Evolutionary conservation across 2,888 invertebrate genomes (phyloP), one percentile per base, ranked within the genome.

Genomic region (Crepidodera aurea): DNA sequence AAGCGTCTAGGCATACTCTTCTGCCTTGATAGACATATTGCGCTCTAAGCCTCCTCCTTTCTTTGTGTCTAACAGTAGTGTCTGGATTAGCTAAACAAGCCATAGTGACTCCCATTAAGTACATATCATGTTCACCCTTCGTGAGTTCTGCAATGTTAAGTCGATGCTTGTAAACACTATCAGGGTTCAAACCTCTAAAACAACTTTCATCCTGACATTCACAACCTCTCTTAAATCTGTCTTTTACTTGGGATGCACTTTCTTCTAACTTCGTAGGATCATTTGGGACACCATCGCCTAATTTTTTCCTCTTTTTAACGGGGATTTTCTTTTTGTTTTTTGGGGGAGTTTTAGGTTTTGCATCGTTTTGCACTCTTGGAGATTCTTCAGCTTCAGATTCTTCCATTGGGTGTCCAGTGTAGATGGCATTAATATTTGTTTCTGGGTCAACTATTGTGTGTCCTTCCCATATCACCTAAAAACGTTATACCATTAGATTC

Each of bases 61-160:
- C 90, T 75, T 90, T 91, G 69, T 90, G 89, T 16, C 90, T 82
- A 0, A 88, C 88, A 0, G 89, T 89, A 63, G 88, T 88, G 58
- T 89, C 88, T 13, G 89, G 89, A 78, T 91, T 90, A 0, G 90
- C 88, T 68, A 91, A 82, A 71, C 90, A 90, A 0, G 91, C 91
- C 91, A 90, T 91, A 1, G 90, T 91, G 25, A 92, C 89, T n/a
- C 91, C 91, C 91, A 91, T 91, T 72, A 91, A 81, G 76, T 92
- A 92, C 91, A 92, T 91, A 78, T 91, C 91, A 78, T 91, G 91
- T 78, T 92, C 91, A 58, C 89, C 90, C 80, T 91, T 91, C 0
- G 91, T 91, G 62, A 91, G 77, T 78, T 92, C 91, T 0, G 91
- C 91, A 64, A 91, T 91, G 73, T 92, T 91, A 32, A 91, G 81